These are phyloP conservation scores for Coranthus polyacanthus DNA, from an alignment of 2,797 vertebrate species.

Conservation along the genomic window DNA sequence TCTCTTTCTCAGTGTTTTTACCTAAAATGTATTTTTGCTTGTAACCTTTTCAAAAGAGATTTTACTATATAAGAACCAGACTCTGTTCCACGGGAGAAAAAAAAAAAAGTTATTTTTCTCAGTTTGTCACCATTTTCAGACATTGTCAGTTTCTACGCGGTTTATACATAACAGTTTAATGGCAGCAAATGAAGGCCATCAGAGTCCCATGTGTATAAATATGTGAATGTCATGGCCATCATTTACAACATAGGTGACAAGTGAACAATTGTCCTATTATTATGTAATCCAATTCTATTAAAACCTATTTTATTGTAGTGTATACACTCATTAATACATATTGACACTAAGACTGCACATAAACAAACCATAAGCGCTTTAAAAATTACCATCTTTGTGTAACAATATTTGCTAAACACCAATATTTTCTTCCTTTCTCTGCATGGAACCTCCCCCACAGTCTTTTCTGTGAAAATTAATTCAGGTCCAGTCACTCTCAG, in stretches of 20 bases:
- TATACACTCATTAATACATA: too few relatives aligned
- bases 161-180: conserved; percentile 11
- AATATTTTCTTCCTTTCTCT: conserved; percentile 29
- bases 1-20: too few relatives aligned
- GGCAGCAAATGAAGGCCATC: conserved; percentile 9
- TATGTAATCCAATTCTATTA: too few relatives aligned
- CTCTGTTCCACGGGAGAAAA: neutral
- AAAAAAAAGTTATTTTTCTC: conserved; percentile 1
- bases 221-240: too few relatives aligned
- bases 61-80: neutral
- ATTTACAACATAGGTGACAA: too few relatives aligned
- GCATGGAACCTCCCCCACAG: conserved; percentile 34
- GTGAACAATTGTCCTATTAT: too few relatives aligned
- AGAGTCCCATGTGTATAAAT: neutral
- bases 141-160: neutral
- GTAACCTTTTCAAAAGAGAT: too few relatives aligned
- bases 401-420: conserved; percentile 34
- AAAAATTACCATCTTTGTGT: conserved; percentile 15
- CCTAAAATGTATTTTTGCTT: too few relatives aligned
- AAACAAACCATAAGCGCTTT: conserved; percentile 8
- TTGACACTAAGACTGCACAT: neutral
- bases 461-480: conserved; percentile 55
- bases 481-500: conserved; percentile 44
- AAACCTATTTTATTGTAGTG: too few relatives aligned
- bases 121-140: neutral